A percentile compares a stretch with the other conserved stretches of the same genome.
Conservation (phyloP, 2,888 invertebrate genomes). For the Odontomyia ornata region DNA sequence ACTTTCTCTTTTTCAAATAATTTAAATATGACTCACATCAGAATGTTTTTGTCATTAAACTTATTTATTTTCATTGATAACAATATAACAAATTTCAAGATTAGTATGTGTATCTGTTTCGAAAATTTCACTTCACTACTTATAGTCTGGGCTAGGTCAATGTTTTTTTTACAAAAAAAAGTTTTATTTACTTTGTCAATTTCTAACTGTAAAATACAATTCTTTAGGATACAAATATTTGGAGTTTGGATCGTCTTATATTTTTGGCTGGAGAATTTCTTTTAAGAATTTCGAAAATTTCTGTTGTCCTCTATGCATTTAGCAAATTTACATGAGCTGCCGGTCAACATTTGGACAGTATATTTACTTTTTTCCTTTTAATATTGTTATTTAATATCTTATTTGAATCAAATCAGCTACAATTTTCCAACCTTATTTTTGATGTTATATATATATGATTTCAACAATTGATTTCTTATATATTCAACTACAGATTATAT, state of each 20-base stretch:
- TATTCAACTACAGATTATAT: background rate
- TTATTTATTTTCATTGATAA: conserved; percentile 10
- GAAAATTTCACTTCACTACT: background rate
- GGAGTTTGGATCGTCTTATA: background rate
- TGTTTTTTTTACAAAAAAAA: background rate
- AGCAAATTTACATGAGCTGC: background rate
- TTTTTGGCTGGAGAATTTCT: background rate
- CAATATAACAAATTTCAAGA: conserved; percentile 20
- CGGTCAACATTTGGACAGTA: background rate
- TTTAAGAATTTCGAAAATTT: background rate
- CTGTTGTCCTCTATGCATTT: background rate
- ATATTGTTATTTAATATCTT: too few relatives aligned
- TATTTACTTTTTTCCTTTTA: too few relatives aligned
- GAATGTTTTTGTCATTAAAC: background rate
- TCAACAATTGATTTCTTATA: background rate
- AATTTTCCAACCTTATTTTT: background rate
- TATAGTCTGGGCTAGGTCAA: background rate
- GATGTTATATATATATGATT: background rate
- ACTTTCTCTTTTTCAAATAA: too few relatives aligned
- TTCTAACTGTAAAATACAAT: background rate
- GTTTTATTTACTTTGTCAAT: background rate
- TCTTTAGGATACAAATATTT: background rate
- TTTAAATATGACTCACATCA: too few relatives aligned
- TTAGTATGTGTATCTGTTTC: conserved; percentile 6
- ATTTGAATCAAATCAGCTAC: background rate